A percentile compares a stretch with the other conserved stretches of the same genome.
Conservation (phyloP, 2,113 vertebrate genomes). For the Anarhynchus alexandrinus region DNA sequence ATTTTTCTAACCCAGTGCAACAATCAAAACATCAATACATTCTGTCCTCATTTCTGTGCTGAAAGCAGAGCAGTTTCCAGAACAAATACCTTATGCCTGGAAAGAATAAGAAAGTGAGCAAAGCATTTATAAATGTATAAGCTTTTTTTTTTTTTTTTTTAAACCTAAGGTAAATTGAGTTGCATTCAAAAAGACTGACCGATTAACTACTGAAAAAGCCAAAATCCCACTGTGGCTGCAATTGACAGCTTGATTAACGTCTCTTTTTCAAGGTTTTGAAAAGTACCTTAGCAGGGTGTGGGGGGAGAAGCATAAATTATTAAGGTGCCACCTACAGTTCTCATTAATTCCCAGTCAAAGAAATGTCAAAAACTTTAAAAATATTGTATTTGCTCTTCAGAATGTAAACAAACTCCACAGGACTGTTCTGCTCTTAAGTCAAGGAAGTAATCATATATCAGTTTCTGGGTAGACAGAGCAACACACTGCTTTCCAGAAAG, state of each 20-base stretch:
- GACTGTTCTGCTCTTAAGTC: background rate
- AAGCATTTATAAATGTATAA: background rate
- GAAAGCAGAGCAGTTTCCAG: background rate
- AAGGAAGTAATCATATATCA: background rate
- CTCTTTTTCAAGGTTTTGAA: background rate
- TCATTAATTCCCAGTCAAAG: background rate
- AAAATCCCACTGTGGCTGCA: background rate
- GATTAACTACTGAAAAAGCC: background rate
- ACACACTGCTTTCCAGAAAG: background rate
- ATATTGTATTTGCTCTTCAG: background rate
- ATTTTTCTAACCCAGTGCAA: background rate
- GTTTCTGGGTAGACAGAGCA: background rate
- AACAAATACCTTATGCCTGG: background rate
- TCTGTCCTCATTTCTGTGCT: background rate
- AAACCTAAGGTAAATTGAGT: background rate
- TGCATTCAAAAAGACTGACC: background rate
- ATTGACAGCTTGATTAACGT: background rate
- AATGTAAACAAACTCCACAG: background rate
- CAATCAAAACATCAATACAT: background rate
- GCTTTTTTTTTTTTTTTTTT: background rate
- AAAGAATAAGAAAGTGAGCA: background rate
- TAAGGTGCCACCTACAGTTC: background rate
- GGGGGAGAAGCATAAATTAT: background rate
- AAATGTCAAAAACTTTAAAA: background rate
- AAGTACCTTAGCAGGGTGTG: background rate